Percentiles rank a stretch among this genome's conserved stretches.
These are phyloP conservation scores for Acleris sparsana DNA, from an alignment of 2,888 invertebrate genomes.

Conservation along the genomic window DNA sequence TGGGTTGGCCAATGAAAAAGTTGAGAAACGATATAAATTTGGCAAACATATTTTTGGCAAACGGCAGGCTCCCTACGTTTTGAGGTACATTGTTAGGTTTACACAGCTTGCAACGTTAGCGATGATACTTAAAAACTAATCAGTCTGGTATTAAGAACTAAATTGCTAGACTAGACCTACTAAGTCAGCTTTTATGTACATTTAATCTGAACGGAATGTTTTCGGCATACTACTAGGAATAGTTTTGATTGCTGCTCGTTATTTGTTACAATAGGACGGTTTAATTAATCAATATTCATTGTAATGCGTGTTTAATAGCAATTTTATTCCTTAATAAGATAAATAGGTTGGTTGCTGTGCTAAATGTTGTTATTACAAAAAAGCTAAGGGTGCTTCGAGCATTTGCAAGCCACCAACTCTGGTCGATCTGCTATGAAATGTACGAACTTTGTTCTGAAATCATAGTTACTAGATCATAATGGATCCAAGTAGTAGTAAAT, in stretches of 20 bases:
- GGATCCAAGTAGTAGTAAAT: background rate
- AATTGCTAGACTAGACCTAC: conserved; percentile 9
- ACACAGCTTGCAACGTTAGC: conserved; percentile 1
- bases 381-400: conserved; percentile 19
- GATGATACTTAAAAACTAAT: background rate
- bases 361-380: conserved; percentile 5
- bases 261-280: conserved; percentile 28
- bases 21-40: too few relatives aligned
- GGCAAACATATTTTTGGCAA: too few relatives aligned
- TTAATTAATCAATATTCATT: conserved; percentile 16
- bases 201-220: conserved; percentile 12
- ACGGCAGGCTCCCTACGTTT: too few relatives aligned
- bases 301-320: conserved; percentile 23
- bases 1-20: too few relatives aligned
- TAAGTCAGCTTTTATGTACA: background rate
- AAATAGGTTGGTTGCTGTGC: conserved; percentile 1
- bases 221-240: conserved; percentile 25
- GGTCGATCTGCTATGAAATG: background rate
- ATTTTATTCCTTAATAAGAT: conserved; percentile 2
- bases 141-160: background rate
- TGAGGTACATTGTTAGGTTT: conserved; percentile 1
- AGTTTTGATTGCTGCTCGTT: conserved; percentile 23
- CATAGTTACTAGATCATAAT: too few relatives aligned
- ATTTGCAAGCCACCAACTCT: conserved; percentile 6
- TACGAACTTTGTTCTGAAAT: too few relatives aligned